Conservation (phyloP, 2,888 invertebrate species). For the Drosophila conformis region DNA sequence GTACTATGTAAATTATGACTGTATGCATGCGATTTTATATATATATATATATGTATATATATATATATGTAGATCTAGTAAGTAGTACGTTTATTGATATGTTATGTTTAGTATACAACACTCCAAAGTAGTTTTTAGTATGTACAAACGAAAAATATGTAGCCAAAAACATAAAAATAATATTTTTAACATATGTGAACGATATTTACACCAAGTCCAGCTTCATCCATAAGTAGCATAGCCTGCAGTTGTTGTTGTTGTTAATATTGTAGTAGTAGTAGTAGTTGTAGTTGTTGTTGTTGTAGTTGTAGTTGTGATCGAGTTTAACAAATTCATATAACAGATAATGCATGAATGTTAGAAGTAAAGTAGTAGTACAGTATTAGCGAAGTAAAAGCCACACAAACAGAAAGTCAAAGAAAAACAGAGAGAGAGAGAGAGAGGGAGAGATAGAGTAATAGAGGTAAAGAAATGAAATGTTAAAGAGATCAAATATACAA, state of each 20-base stretch:
- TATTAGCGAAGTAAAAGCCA: constrained; percentile 47
- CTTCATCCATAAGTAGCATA: constrained; percentile 96
- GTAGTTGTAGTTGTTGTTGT: constrained; percentile 44
- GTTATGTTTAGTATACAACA: constrained; percentile 30
- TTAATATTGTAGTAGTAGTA: constrained; percentile 38
- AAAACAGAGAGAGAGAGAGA: constrained; percentile 22
- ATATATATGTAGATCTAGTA: constrained; percentile 20
- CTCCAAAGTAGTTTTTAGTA: constrained; percentile 25
- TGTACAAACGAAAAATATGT: constrained; percentile 43
- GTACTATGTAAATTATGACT: constrained; percentile 45
- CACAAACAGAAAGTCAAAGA: constrained; percentile 46
- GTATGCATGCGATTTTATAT: constrained; percentile 53
- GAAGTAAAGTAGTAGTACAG: constrained; percentile 51
- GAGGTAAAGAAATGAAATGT: constrained; percentile 27
- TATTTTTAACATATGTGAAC: constrained; percentile 72
- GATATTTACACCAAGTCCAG: constrained; percentile 95
- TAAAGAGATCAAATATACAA: constrained; percentile 5
- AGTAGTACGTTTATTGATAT: constrained; percentile 9
- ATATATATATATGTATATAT: constrained; percentile 9
- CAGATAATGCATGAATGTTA: constrained; percentile 71
- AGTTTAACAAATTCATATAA: constrained; percentile 70
- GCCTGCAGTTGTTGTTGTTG: constrained; percentile 87
- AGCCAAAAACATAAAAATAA: constrained; percentile 40
- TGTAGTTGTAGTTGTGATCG: constrained; percentile 49
- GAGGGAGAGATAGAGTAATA: constrained; percentile 26